Conservation (phyloP, 2,113 vertebrate genomes). For the Lasiurus cinereus region DNA sequence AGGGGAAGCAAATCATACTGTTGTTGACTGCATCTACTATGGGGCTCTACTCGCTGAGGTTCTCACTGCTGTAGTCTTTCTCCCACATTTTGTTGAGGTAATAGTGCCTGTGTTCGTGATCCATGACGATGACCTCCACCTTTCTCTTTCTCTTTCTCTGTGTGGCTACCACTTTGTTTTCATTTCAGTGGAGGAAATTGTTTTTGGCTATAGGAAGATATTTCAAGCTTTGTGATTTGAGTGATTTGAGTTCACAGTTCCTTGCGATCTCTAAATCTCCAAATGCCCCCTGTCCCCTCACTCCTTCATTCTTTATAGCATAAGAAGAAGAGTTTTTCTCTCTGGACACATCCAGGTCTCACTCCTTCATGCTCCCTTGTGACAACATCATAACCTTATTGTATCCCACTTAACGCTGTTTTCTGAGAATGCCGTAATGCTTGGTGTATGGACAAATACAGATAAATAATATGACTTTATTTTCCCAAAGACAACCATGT, state of each 20-base stretch:
- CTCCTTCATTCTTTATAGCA: neutral
- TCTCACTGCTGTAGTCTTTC: neutral
- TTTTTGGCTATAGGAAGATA: neutral
- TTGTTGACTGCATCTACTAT: neutral
- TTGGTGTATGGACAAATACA: conserved; percentile 67
- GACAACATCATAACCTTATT: conserved; percentile 65
- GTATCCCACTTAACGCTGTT: conserved; percentile 65
- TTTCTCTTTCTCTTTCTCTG: neutral
- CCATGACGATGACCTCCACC: neutral
- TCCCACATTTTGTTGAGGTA: neutral
- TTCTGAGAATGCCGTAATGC: conserved; percentile 73
- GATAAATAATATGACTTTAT: conserved; percentile 79
- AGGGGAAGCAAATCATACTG: neutral
- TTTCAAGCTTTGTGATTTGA: neutral
- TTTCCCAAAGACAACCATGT: conserved; percentile 75
- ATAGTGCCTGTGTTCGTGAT: too few species aligned
- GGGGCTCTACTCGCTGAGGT: neutral
- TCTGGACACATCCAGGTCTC: neutral
- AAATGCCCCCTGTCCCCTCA: neutral
- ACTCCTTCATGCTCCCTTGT: conserved; percentile 23
- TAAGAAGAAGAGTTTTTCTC: neutral
- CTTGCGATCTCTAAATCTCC: neutral
- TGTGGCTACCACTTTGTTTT: neutral
- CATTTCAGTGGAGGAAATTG: neutral
- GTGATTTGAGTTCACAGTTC: neutral